These are phyloP conservation scores for Stichodactyla mertensii DNA, from an alignment of 64 coral and sea anemone genomes.

Conservation along the genomic window DNA sequence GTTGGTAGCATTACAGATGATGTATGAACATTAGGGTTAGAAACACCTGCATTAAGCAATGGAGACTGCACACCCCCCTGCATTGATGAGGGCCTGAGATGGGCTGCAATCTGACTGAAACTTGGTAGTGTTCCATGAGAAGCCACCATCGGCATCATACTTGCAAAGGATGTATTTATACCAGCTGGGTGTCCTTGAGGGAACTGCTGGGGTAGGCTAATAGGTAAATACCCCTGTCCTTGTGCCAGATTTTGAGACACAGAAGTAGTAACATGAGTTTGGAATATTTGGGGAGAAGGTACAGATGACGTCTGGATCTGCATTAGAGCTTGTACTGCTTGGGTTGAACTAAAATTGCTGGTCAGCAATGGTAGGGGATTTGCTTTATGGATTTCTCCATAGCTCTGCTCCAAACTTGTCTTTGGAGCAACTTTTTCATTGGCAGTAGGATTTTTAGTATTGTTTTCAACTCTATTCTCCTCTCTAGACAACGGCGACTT, in stretches of 20 bases:
- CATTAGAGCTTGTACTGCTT: slow-evolving; percentile 3
- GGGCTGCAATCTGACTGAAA: slow-evolving; percentile 16
- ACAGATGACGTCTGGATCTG: background rate
- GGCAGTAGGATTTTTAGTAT: background rate
- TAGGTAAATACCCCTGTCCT: background rate
- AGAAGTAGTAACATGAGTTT: background rate
- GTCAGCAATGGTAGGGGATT: background rate
- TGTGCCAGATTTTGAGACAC: background rate
- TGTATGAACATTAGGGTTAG: background rate
- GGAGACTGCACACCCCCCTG: background rate
- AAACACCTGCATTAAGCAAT: background rate
- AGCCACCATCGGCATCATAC: background rate
- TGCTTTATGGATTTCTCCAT: background rate
- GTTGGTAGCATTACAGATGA: background rate
- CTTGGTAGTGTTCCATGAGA: slow-evolving; percentile 19
- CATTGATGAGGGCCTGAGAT: background rate
- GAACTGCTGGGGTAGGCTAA: background rate
- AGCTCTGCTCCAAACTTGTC: background rate
- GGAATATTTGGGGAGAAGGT: background rate
- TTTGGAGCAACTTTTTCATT: background rate
- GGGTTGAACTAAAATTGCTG: background rate
- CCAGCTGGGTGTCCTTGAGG: background rate
- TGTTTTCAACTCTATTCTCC: background rate
- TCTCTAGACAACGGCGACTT: slow-evolving; percentile 31
- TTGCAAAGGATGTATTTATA: background rate